Conservation (phyloP, 2,888 invertebrate species). For the Sesia bembeciformis region DNA sequence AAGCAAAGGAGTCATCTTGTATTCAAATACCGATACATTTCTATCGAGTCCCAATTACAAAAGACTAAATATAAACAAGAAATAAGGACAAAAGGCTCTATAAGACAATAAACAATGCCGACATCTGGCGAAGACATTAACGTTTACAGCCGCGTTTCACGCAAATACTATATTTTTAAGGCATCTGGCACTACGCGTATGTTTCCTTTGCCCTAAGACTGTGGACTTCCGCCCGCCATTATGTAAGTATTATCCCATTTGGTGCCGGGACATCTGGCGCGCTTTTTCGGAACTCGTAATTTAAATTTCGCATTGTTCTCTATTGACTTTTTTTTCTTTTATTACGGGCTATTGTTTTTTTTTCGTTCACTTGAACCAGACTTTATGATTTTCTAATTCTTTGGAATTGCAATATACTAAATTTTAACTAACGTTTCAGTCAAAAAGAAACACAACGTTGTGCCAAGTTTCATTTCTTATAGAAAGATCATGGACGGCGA, state of each 20-base stretch:
- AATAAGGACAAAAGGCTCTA: neutral
- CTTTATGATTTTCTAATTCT: too few relatives aligned
- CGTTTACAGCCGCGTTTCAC: constrained; percentile 4
- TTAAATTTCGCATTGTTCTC: neutral
- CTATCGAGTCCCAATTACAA: too few relatives aligned
- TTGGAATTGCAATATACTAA: too few relatives aligned
- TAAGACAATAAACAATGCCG: constrained; percentile 1
- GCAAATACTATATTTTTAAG: constrained; percentile 6
- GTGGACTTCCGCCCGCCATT: constrained; percentile 3
- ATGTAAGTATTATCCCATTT: constrained; percentile 2
- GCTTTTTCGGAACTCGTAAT: neutral
- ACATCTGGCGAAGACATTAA: constrained; percentile 3
- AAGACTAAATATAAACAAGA: too few relatives aligned
- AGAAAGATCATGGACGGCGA: too few relatives aligned
- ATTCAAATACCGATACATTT: too few relatives aligned
- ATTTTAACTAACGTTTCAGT: too few relatives aligned
- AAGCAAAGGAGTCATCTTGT: too few relatives aligned
- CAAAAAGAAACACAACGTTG: too few relatives aligned
- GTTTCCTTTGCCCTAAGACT: constrained; percentile 5
- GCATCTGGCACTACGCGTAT: constrained; percentile 7
- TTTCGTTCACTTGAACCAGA: too few relatives aligned
- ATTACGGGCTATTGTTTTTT: neutral
- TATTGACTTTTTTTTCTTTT: neutral
- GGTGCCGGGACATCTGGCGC: constrained; percentile 3
- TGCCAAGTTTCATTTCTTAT: too few relatives aligned